Conservation (phyloP, 2,797 vertebrate genomes). For the Hafferia zeledoni region DNA sequence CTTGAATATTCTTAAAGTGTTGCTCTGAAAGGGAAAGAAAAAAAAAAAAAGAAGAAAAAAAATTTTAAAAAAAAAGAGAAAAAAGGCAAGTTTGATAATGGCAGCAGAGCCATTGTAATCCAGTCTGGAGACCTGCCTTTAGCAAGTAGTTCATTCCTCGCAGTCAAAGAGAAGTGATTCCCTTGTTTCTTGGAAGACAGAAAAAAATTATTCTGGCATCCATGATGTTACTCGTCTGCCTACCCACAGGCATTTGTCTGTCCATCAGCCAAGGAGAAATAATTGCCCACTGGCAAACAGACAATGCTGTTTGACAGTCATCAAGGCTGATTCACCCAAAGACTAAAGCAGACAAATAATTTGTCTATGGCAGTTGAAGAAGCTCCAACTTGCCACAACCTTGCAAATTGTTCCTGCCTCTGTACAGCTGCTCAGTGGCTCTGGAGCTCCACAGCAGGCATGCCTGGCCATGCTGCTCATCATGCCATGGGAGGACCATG, state of each 20-base stretch:
- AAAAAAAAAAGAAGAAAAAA: too few relatives aligned
- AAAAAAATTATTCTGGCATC: conserved; percentile 15
- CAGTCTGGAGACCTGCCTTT: conserved; percentile 10
- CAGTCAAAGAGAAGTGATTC: neutral
- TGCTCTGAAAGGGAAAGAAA: neutral
- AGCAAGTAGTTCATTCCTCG: conserved; percentile 1
- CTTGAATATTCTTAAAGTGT: neutral
- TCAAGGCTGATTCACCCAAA: neutral
- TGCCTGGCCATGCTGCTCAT: accelerated
- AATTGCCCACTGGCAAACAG: neutral
- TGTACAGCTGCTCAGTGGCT: neutral
- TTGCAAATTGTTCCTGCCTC: neutral
- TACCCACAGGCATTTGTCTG: conserved; percentile 43
- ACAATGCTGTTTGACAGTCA: neutral
- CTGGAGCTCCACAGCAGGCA: neutral
- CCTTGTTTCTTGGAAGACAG: conserved; percentile 49
- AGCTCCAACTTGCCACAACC: accelerated
- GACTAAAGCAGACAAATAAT: neutral
- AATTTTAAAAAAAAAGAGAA: neutral
- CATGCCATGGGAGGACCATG: accelerated
- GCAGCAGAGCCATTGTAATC: neutral
- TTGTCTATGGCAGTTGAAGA: neutral
- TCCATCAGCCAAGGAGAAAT: conserved; percentile 46
- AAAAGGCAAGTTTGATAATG: neutral
- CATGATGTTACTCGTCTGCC: conserved; percentile 11